These are phyloP conservation scores for Stomorhina lunata DNA, from an alignment of 2,888 invertebrate genomes.

Conservation along the genomic window DNA sequence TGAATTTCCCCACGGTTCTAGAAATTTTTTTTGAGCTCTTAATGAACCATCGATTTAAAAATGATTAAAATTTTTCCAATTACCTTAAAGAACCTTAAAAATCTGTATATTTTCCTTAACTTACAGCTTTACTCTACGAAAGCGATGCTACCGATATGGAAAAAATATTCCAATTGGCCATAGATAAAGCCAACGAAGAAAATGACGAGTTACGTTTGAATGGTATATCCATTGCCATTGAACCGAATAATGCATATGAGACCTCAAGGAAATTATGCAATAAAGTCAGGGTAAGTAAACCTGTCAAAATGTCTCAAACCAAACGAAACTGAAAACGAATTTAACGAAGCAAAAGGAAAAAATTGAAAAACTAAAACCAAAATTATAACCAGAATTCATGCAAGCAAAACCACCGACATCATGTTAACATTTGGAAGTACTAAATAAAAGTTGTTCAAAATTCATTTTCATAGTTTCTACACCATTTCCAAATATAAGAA, in stretches of 20 bases:
- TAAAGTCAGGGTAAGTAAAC: slow-evolving; percentile 80
- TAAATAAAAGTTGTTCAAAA: too few relatives aligned
- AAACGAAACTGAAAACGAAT: background rate
- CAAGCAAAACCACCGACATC: too few relatives aligned
- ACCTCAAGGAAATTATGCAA: slow-evolving; percentile 82
- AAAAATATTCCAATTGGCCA: slow-evolving; percentile 77
- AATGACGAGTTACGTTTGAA: slow-evolving; percentile 72
- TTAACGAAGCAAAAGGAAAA: background rate
- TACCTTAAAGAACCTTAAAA: too few relatives aligned
- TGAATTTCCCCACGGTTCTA: too few relatives aligned
- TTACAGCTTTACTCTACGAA: slow-evolving; percentile 75
- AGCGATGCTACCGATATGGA: slow-evolving; percentile 73
- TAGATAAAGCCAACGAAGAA: slow-evolving; percentile 74
- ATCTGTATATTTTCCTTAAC: background rate
- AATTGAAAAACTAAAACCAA: background rate
- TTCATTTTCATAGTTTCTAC: too few relatives aligned
- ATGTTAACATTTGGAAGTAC: too few relatives aligned
- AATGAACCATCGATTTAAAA: too few relatives aligned
- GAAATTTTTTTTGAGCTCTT: too few relatives aligned
- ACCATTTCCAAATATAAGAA: too few relatives aligned
- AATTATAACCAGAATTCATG: too few relatives aligned
- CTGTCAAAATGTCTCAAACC: slow-evolving; percentile 1
- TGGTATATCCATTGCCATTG: slow-evolving; percentile 77
- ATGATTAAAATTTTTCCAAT: too few relatives aligned
- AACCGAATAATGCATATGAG: slow-evolving; percentile 82